These are phyloP conservation scores for Polydesmus complanatus DNA, from an alignment of 2,888 invertebrate species.

Conservation along the genomic window DNA sequence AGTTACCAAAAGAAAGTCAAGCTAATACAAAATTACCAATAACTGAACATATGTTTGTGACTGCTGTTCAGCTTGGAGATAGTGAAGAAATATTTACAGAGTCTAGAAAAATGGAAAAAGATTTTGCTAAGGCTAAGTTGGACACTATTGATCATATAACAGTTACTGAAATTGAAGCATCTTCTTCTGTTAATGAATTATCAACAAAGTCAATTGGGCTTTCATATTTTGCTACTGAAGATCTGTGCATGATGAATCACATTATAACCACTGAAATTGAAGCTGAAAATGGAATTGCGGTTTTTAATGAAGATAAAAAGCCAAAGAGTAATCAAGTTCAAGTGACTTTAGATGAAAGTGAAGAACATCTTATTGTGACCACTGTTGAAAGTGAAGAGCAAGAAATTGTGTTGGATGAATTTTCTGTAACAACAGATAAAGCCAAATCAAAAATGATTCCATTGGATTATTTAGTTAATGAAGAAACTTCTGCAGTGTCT, in stretches of 20 bases:
- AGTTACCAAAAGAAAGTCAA: slow-evolving; percentile 12
- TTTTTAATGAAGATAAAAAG: slow-evolving; percentile 18
- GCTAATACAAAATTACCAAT: slow-evolving; percentile 5
- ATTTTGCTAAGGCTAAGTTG: slow-evolving; percentile 8
- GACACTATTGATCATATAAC: slow-evolving; percentile 16
- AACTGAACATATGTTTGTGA: slow-evolving; percentile 6
- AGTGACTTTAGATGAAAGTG: not conserved
- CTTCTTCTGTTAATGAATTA: not conserved
- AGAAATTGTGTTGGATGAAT: slow-evolving; percentile 4
- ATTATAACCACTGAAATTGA: not conserved
- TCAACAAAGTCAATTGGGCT: not conserved
- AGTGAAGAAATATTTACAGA: slow-evolving; percentile 12
- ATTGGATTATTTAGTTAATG: slow-evolving; percentile 21
- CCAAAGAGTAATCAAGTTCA: slow-evolving; percentile 1
- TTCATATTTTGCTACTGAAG: too few relatives aligned
- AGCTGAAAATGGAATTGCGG: not conserved
- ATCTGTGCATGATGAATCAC: too few relatives aligned
- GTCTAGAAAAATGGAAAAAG: slow-evolving; percentile 1
- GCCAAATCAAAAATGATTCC: slow-evolving; percentile 9
- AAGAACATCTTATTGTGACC: slow-evolving; percentile 14
- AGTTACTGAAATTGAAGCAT: slow-evolving; percentile 10
- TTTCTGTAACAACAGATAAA: slow-evolving; percentile 6
- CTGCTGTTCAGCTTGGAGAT: slow-evolving; percentile 2
- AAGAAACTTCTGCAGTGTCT: slow-evolving; percentile 18
- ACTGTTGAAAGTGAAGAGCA: slow-evolving; percentile 12